phyloP scores from a whole-genome alignment of 1,140 invertebrate genomes.

The Batillaria attramentaria region DNA sequence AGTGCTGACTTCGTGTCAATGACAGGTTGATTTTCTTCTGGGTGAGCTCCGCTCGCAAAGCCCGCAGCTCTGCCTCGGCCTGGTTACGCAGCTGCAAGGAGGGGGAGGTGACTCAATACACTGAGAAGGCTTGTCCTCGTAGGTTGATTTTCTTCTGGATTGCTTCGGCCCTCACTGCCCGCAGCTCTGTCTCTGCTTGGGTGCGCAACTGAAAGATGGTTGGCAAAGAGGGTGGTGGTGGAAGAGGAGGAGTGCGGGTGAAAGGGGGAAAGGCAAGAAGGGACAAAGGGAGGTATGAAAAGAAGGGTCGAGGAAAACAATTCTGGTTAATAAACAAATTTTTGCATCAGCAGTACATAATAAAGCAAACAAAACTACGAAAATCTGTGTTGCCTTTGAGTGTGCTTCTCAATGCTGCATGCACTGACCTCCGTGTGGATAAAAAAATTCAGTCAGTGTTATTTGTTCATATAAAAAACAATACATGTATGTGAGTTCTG shows the following conservation, averaged over 20 bases:
- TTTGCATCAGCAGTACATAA: no score
- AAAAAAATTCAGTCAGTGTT: no score
- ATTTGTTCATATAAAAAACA: no score
- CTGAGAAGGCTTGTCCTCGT: slow-evolving; percentile 23
- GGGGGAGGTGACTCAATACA: slow-evolving; percentile 8
- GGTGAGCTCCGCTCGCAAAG: slow-evolving; percentile 72
- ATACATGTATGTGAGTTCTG: no score
- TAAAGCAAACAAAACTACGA: no score
- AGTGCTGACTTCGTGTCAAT: slow-evolving; percentile 66
- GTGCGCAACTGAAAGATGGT: slow-evolving; percentile 67
- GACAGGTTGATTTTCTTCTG: slow-evolving; percentile 74
- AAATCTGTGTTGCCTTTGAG: no score
- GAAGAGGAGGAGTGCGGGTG: neutral
- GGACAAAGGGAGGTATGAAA: neutral
- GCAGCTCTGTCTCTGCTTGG: slow-evolving; percentile 71
- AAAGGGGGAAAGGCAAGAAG: neutral
- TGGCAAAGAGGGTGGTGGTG: neutral
- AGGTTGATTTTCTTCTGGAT: slow-evolving; percentile 70
- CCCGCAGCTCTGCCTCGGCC: slow-evolving; percentile 73
- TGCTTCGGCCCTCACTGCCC: slow-evolving; percentile 67
- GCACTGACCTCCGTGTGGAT: no score
- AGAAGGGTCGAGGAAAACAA: neutral
- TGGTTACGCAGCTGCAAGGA: slow-evolving; percentile 73
- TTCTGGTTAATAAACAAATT: neutral
- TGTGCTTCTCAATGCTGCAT: no score